phyloP scores from a whole-genome alignment of 2,888 invertebrate species.

The Melipona beecheii region DNA sequence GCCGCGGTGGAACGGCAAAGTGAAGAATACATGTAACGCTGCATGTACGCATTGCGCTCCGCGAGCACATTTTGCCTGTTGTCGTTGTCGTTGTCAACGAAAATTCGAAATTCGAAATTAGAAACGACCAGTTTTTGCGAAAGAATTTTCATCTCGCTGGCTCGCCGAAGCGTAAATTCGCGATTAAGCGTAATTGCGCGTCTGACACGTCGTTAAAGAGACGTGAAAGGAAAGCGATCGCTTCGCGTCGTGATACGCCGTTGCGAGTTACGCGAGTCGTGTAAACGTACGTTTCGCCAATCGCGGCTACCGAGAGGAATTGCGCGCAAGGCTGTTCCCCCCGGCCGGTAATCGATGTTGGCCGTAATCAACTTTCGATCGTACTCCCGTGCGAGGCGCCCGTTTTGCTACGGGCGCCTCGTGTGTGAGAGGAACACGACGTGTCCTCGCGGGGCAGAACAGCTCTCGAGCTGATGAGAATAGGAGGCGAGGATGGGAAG shows the following conservation, averaged over 20 bases:
- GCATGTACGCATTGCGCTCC: no score
- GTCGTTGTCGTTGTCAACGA: no score
- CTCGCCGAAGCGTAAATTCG: background rate
- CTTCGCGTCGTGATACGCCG: conserved; percentile 14
- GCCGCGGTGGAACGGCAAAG: background rate
- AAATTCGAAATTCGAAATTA: no score
- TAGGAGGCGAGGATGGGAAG: background rate
- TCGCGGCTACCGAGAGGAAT: conserved; percentile 41
- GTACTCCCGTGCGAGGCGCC: background rate
- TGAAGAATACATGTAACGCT: no score
- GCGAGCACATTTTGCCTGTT: no score
- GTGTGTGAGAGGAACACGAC: background rate
- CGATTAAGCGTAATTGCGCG: background rate
- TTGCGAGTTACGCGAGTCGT: conserved; percentile 18
- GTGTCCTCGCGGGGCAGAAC: background rate
- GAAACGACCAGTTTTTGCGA: background rate
- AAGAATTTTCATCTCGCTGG: background rate
- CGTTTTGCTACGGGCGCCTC: conserved; percentile 6
- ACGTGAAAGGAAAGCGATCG: background rate
- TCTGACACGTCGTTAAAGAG: background rate
- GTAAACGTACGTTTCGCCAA: conserved; percentile 42
- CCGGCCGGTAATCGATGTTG: conserved; percentile 52
- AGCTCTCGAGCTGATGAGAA: background rate
- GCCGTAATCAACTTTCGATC: conserved; percentile 56
- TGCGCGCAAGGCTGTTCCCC: conserved; percentile 38